Evolutionary conservation across 2,797 vertebrate genomes (phyloP).

Genomic region (Synaphobranchus kaupii): DNA sequence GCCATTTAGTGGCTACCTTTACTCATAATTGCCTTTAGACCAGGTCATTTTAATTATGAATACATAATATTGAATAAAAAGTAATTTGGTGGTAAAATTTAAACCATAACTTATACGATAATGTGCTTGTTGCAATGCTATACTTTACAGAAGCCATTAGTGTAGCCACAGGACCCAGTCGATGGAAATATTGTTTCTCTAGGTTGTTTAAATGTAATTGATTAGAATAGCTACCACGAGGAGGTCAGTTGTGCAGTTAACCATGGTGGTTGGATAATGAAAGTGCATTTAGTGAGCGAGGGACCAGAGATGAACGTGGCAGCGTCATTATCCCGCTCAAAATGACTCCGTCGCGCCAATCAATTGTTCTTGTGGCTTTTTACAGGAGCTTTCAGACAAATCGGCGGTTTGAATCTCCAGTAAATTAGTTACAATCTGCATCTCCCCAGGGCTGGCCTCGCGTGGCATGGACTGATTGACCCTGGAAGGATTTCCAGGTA

Average conservation of each 20-base stretch:
- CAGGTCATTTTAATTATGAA: not conserved
- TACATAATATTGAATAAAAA: not conserved
- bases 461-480: constrained; percentile 51
- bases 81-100: not conserved
- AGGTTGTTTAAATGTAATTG: constrained; percentile 1
- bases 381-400: constrained; percentile 57
- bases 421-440: constrained; percentile 63
- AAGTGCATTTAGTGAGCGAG: constrained; percentile 24
- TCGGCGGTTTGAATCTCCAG: constrained; percentile 60
- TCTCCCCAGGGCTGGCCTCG: constrained; percentile 54
- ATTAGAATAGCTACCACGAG: not conserved
- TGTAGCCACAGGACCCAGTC: not conserved
- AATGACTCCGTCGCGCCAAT: constrained; percentile 39
- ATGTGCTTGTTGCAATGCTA: not conserved
- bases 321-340: constrained; percentile 2
- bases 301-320: constrained; percentile 23
- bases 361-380: constrained; percentile 46
- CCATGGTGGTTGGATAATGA: constrained; percentile 23
- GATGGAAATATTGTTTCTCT: constrained; percentile 1
- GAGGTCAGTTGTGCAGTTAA: constrained; percentile 39
- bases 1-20: not conserved
- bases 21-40: not conserved
- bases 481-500: constrained; percentile 48
- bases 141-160: not conserved
- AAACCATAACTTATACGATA: not conserved